Evolutionary conservation across 2,888 invertebrate species (phyloP), one percentile per base, ranked within the genome.

Genomic region (Choreutis nemorana): DNA sequence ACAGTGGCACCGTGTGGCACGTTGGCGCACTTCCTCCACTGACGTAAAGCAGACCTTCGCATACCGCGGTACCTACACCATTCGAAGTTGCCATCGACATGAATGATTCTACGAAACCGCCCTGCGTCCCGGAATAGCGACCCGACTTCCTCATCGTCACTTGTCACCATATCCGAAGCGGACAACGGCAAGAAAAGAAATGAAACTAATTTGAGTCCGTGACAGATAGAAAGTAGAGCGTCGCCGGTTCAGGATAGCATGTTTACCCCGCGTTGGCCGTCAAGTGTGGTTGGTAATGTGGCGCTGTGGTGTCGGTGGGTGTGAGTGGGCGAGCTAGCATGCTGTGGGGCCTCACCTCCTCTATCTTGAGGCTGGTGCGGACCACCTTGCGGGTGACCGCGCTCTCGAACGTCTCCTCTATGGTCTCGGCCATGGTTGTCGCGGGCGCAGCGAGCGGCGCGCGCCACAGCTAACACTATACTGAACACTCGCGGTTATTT

Each of bases 361-460:
- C 82, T 66, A 86, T 87, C 81, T 84, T 86, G 77, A 84, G 81
- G 75, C 81, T 86, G 59, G 82, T 85, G 75, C 84, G 81, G 66
- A 85, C 82, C 70, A 85, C 81, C 77, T 86, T 86, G 62, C 86
- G 82, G 65, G 84, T 83, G 75, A 87, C 83, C 75, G 85, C 83
- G 60, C 81, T 83, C 71, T 86, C 85, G 80, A 84, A 86, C 48
- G 81, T 73, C 66, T 86, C 86, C 71, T 87, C 86, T 61, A 86
- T 83, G 50, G 86, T 86, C 68, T 85, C 85, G 81, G 83, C 84
- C 84, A 84, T 84, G 72, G 64, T 61, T 63, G 63, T 57, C 72
- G 73, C 71, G 75, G 58, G 57, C 62, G 65, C 70, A 60, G 64
- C 68, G 75, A 52, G 72, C 70, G 61, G 61, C 75, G 63, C 77